Evolutionary conservation across 2,888 invertebrate genomes (phyloP).

Genomic region (Apamea anceps): DNA sequence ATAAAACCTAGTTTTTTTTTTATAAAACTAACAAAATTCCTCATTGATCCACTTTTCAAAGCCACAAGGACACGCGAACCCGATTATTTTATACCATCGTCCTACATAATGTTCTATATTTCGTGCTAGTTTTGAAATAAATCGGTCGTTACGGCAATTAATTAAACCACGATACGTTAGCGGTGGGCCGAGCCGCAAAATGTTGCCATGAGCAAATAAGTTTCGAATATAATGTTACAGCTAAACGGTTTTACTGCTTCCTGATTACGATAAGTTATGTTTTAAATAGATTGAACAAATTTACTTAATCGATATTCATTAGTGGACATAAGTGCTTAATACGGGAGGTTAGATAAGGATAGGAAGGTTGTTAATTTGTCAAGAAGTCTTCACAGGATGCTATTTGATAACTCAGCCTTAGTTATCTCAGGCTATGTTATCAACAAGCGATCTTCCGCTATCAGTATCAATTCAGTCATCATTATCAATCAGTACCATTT

Average conservation of each 20-base stretch:
- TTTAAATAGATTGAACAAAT: slow-evolving; percentile 50
- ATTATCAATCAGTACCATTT: no score
- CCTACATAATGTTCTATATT: slow-evolving; percentile 59
- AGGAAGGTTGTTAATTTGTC: background rate
- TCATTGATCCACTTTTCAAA: slow-evolving; percentile 51
- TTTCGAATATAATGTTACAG: slow-evolving; percentile 54
- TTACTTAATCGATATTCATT: slow-evolving; percentile 40
- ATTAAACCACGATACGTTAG: slow-evolving; percentile 60
- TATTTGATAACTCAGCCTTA: background rate
- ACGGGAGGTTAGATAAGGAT: slow-evolving; percentile 6
- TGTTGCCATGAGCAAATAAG: slow-evolving; percentile 63
- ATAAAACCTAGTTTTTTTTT: slow-evolving; percentile 40
- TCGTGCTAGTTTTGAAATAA: slow-evolving; percentile 58
- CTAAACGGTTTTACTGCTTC: slow-evolving; percentile 58
- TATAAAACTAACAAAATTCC: slow-evolving; percentile 41
- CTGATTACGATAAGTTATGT: slow-evolving; percentile 52
- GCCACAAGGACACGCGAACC: slow-evolving; percentile 55
- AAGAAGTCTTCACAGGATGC: background rate
- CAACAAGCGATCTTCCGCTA: background rate
- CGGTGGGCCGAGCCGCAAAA: slow-evolving; percentile 53
- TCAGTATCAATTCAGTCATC: no score
- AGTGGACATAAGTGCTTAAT: slow-evolving; percentile 30
- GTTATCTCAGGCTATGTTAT: background rate
- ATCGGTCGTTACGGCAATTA: slow-evolving; percentile 60
- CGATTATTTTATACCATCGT: slow-evolving; percentile 61